These are phyloP conservation scores for Trachelus iudaicus DNA, from an alignment of 2,888 invertebrate species.

Conservation along the genomic window DNA sequence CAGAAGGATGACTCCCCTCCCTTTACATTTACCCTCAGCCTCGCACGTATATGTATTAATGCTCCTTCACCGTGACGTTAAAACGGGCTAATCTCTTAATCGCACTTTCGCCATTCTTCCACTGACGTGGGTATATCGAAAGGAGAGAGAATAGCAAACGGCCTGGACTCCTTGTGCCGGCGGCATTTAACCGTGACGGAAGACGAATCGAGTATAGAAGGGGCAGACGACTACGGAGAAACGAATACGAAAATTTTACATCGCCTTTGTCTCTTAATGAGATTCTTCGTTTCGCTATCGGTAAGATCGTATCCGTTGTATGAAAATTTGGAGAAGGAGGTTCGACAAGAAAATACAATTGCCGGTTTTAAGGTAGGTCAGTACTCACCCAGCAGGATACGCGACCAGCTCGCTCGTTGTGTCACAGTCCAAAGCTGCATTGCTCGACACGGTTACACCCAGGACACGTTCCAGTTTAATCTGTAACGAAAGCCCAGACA, in stretches of 20 bases:
- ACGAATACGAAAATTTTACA: constrained; percentile 10
- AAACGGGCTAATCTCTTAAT: constrained; percentile 43
- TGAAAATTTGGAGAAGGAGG: background rate
- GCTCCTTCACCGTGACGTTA: constrained; percentile 36
- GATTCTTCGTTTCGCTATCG: background rate
- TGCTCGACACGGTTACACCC: constrained; percentile 93
- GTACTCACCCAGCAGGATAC: constrained; percentile 95
- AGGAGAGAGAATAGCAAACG: background rate
- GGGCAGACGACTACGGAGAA: background rate
- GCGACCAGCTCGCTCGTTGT: constrained; percentile 88
- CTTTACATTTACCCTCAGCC: background rate
- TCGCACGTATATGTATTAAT: background rate
- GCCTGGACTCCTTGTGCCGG: background rate
- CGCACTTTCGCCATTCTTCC: constrained; percentile 55
- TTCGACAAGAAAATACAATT: background rate
- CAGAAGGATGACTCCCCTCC: background rate
- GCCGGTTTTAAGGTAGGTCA: constrained; percentile 10
- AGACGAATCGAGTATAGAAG: background rate
- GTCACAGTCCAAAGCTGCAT: constrained; percentile 91
- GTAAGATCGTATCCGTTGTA: background rate
- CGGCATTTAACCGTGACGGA: background rate
- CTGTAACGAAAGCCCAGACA: constrained; percentile 71
- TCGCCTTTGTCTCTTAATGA: constrained; percentile 12
- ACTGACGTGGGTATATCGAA: constrained; percentile 26
- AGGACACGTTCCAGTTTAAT: constrained; percentile 94